Percentiles rank a stretch among this genome's conserved stretches.
Conservation (phyloP, 1,140 invertebrate genomes). For the Drosophila sproati region DNA sequence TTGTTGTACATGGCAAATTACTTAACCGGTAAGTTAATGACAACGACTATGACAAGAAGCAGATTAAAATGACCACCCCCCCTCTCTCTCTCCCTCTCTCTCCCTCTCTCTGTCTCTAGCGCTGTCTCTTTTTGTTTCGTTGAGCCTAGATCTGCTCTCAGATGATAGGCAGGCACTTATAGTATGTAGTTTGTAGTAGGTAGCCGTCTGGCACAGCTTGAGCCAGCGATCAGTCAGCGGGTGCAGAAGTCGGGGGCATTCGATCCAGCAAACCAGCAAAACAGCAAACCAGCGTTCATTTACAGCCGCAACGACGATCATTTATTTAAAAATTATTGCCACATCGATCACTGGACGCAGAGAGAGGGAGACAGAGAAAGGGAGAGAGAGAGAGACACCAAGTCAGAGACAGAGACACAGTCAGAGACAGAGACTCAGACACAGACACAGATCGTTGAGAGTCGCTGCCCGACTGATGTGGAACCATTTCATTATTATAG, state of each 20-base stretch:
- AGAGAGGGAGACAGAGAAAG: conserved; percentile 30
- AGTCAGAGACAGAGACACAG: conserved; percentile 15
- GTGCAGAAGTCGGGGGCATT: background rate
- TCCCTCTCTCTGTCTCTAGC: too few species aligned
- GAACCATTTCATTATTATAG: conserved; percentile 75
- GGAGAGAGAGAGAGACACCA: conserved; percentile 10
- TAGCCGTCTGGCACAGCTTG: conserved; percentile 34
- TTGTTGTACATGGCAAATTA: conserved; percentile 73
- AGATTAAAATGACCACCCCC: conserved; percentile 9
- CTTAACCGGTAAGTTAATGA: conserved; percentile 73
- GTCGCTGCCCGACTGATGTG: conserved; percentile 9
- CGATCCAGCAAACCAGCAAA: conserved; percentile 30
- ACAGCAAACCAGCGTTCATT: conserved; percentile 63
- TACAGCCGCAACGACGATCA: conserved; percentile 70
- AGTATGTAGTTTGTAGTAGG: conserved; percentile 41
- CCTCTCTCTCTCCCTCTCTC: background rate
- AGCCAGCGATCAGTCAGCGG: background rate
- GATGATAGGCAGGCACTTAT: conserved; percentile 10
- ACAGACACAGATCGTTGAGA: conserved; percentile 19
- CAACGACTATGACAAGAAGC: conserved; percentile 67
- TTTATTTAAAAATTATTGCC: conserved; percentile 84
- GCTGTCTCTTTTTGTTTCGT: too few species aligned
- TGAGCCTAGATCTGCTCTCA: background rate
- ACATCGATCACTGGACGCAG: conserved; percentile 73
- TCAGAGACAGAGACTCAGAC: background rate